Conservation (phyloP, 2,888 invertebrate genomes). For the Tenthredo scrophulariae region DNA sequence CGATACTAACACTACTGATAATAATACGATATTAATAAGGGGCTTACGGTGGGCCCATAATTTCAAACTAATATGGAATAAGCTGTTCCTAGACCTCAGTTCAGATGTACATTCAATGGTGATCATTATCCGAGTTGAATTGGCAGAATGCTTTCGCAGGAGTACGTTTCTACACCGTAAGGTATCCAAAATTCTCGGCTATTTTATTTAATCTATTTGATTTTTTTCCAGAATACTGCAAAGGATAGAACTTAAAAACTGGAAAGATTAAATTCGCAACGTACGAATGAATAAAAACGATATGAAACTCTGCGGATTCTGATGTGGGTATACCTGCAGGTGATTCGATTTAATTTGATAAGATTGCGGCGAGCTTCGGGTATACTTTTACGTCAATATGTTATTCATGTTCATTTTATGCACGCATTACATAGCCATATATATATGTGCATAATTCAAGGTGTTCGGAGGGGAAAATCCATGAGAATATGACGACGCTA, state of each 20-base stretch:
- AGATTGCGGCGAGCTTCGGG: too few relatives aligned
- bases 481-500: slow-evolving; percentile 28
- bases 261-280: too few relatives aligned
- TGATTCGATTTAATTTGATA: too few relatives aligned
- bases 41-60: not conserved
- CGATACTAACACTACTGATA: not conserved
- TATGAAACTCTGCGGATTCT: too few relatives aligned
- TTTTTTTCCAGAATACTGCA: too few relatives aligned
- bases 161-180: not conserved
- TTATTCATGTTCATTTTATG: slow-evolving; percentile 24
- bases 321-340: too few relatives aligned
- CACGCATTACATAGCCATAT: not conserved
- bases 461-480: not conserved
- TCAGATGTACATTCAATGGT: not conserved
- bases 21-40: not conserved
- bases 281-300: too few relatives aligned
- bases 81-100: not conserved
- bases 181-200: too few relatives aligned
- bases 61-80: not conserved
- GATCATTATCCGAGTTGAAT: not conserved
- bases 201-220: too few relatives aligned
- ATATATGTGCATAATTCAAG: slow-evolving; percentile 18
- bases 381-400: not conserved
- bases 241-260: too few relatives aligned
- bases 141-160: not conserved